Percentiles rank a stretch among this genome's conserved stretches.
Conservation (phyloP, 2,888 invertebrate species). For the Cybosia mesomella region DNA sequence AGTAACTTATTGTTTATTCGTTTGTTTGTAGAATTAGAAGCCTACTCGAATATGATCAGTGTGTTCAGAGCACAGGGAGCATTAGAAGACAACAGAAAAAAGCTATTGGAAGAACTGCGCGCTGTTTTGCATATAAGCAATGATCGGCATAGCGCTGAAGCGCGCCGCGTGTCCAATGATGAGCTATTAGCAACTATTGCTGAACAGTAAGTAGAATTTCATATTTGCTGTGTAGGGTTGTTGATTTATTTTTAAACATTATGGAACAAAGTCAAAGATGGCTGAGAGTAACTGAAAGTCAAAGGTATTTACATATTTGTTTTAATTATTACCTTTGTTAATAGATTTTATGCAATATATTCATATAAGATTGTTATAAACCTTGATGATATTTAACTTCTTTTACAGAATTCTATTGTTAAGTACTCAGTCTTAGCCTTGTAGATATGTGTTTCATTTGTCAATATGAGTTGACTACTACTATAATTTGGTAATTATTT, state of each 20-base stretch:
- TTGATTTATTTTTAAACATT: conserved; percentile 79
- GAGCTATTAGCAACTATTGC: conserved; percentile 96
- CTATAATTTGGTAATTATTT: conserved; percentile 18
- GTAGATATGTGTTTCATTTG: conserved; percentile 54
- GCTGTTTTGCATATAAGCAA: conserved; percentile 94
- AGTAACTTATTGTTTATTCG: conserved; percentile 54
- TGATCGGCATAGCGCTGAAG: conserved; percentile 97
- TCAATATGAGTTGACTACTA: conserved; percentile 37
- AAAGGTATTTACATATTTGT: conserved; percentile 50
- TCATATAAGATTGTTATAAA: conserved; percentile 53
- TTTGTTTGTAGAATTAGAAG: conserved; percentile 93
- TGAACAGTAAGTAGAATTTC: conserved; percentile 90
- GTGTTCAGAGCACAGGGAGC: conserved; percentile 97
- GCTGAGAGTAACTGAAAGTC: conserved; percentile 69
- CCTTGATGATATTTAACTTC: conserved; percentile 48
- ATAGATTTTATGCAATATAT: conserved; percentile 34
- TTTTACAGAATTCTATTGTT: conserved; percentile 40
- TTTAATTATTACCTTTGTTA: conserved; percentile 37
- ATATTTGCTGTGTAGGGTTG: conserved; percentile 57
- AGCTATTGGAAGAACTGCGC: conserved; percentile 93
- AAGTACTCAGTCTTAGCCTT: conserved; percentile 51
- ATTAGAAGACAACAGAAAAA: conserved; percentile 93
- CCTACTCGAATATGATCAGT: conserved; percentile 95
- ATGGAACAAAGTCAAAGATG: conserved; percentile 77
- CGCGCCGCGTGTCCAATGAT: conserved; percentile 96